A percentile compares a stretch with the other conserved stretches of the same genome.
phyloP scores from a whole-genome alignment of 1,140 invertebrate genomes.

The Pinna nobilis region DNA sequence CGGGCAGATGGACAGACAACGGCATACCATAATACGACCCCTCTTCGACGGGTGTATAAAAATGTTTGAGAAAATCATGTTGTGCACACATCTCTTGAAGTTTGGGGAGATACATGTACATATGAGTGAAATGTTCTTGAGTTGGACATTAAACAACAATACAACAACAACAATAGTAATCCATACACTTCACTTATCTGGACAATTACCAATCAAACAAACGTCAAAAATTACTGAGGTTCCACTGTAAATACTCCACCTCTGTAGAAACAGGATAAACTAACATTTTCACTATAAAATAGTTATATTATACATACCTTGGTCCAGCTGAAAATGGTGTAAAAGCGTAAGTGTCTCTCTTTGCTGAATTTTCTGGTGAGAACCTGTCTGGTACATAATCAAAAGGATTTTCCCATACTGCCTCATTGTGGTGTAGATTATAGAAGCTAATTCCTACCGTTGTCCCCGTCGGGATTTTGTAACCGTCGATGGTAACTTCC shows the following conservation, averaged over 20 bases:
- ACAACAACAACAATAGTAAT: background rate
- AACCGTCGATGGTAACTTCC: slow-evolving; percentile 76
- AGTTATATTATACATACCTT: slow-evolving; percentile 41
- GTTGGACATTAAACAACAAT: too few relatives aligned
- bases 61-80: background rate
- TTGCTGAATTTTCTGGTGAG: slow-evolving; percentile 57
- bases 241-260: too few relatives aligned
- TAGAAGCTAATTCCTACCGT: slow-evolving; percentile 43
- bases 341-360: slow-evolving; percentile 61
- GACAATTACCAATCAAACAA: background rate
- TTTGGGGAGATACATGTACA: background rate
- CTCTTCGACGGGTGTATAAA: too few relatives aligned
- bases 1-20: too few relatives aligned
- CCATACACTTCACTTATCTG: too few relatives aligned
- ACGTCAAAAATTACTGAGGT: background rate
- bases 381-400: slow-evolving; percentile 64
- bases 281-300: too few relatives aligned
- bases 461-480: slow-evolving; percentile 46
- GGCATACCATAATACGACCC: too few relatives aligned
- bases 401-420: slow-evolving; percentile 43
- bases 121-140: too few relatives aligned
- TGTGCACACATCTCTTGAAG: background rate
- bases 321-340: slow-evolving; percentile 70
- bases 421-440: slow-evolving; percentile 47
- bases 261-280: too few relatives aligned